Evolutionary conservation across 2,888 invertebrate genomes (phyloP).

Genomic region (Melikaiella ostensackeni): DNA sequence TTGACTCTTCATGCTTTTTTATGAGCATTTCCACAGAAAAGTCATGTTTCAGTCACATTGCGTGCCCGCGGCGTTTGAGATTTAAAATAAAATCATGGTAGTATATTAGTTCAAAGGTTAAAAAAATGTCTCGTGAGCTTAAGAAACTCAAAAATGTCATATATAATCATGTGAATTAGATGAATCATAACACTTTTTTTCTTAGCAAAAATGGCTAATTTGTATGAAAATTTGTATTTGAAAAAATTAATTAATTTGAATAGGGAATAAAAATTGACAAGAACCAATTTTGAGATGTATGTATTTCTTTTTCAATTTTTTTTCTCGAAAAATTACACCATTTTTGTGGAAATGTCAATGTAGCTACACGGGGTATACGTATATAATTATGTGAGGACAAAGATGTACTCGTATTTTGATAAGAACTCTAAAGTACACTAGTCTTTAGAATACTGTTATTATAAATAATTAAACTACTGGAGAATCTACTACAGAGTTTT

Average conservation of each 20-base stretch:
- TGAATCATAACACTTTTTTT: not conserved
- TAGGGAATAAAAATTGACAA: too few relatives aligned
- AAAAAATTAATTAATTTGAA: not conserved
- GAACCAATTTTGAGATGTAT: too few relatives aligned
- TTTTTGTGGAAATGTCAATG: not conserved
- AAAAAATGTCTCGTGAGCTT: not conserved
- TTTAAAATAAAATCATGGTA: not conserved
- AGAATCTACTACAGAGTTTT: not conserved
- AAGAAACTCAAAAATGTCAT: too few relatives aligned
- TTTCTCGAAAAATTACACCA: not conserved
- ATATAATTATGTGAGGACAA: constrained; percentile 2
- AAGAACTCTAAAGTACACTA: not conserved
- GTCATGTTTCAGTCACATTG: not conserved
- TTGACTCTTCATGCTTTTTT: not conserved
- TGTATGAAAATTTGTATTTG: not conserved
- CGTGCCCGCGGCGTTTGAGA: not conserved
- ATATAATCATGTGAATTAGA: not conserved
- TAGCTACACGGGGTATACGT: not conserved
- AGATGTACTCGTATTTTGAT: not conserved
- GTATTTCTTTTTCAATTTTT: not conserved
- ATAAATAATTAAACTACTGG: not conserved
- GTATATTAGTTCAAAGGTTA: not conserved
- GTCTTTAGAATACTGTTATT: not conserved
- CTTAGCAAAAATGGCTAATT: not conserved
- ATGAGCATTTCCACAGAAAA: not conserved